Evolutionary conservation across 2,797 vertebrate genomes (phyloP).

Genomic region (Chromis chromis): DNA sequence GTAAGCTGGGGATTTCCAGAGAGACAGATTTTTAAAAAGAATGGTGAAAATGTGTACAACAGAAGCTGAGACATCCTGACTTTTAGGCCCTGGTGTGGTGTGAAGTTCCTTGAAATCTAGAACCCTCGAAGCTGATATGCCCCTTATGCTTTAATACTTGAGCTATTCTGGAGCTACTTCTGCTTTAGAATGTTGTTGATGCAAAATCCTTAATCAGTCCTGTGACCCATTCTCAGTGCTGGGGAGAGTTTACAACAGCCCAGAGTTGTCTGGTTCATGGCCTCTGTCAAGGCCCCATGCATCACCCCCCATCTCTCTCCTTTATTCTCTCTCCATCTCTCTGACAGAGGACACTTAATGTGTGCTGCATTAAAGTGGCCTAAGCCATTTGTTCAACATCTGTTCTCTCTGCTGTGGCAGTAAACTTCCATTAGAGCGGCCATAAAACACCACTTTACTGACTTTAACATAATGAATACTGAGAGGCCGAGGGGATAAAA

Average conservation of each 20-base stretch:
- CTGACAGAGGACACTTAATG: constrained; percentile 13
- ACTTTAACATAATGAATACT: constrained; percentile 7
- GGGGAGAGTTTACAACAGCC: background rate
- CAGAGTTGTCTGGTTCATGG: background rate
- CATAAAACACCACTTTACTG: constrained; percentile 12
- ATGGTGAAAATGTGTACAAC: no score
- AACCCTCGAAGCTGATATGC: no score
- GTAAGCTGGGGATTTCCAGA: no score
- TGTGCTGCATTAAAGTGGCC: background rate
- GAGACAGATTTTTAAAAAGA: background rate
- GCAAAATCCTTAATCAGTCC: no score
- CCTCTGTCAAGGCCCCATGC: background rate
- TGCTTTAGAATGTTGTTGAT: no score
- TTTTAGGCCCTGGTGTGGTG: no score
- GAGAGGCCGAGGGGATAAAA: background rate
- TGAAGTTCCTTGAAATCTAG: no score
- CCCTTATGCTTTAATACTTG: no score
- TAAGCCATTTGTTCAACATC: background rate
- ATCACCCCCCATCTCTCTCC: background rate
- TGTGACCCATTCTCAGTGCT: no score
- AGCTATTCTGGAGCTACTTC: no score
- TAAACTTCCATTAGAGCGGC: background rate
- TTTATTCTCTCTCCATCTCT: background rate
- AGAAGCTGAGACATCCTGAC: no score
- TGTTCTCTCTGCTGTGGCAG: background rate